phyloP scores from a whole-genome alignment of 2,113 vertebrate species.

The Pterocles orientalis region DNA sequence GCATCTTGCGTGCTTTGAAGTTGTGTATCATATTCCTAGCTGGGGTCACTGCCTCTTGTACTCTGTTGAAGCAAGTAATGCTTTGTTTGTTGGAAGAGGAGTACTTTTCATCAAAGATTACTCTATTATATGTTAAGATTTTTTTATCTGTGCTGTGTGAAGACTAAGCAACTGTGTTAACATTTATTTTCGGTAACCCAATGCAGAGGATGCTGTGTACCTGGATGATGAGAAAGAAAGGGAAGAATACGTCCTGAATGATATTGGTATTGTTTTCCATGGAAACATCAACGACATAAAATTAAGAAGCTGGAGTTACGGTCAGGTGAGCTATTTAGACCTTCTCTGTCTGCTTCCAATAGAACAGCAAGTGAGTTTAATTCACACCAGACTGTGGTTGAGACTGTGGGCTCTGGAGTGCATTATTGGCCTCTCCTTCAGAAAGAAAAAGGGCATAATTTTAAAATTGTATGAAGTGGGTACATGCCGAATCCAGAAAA shows the following conservation, averaged over 20 bases:
- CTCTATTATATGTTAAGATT: neutral
- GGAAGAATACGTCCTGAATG: slow-evolving; percentile 91
- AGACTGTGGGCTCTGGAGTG: neutral
- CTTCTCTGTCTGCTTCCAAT: neutral
- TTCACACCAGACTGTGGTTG: slow-evolving; percentile 19
- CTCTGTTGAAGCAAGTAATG: neutral
- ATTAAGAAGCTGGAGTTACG: slow-evolving; percentile 91
- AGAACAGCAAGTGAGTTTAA: neutral
- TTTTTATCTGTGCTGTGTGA: neutral
- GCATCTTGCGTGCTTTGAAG: slow-evolving; percentile 3
- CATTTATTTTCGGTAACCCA: neutral
- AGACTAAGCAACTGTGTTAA: slow-evolving; percentile 9
- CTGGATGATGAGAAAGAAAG: slow-evolving; percentile 85
- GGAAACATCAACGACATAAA: slow-evolving; percentile 80
- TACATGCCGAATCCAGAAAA: neutral
- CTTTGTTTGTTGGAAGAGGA: neutral
- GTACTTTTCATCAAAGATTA: neutral
- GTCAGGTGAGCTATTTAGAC: slow-evolving; percentile 84
- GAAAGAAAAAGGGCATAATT: neutral
- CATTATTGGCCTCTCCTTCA: slow-evolving; percentile 15
- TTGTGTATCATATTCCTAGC: neutral
- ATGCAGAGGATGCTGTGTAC: slow-evolving; percentile 88
- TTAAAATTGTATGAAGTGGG: slow-evolving; percentile 24
- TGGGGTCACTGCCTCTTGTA: neutral
- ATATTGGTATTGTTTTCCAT: slow-evolving; percentile 90